A percentile compares a stretch with the other conserved stretches of the same genome.
These are phyloP conservation scores for Eudasyphora cyanicolor DNA, from an alignment of 2,888 invertebrate genomes.

Conservation along the genomic window DNA sequence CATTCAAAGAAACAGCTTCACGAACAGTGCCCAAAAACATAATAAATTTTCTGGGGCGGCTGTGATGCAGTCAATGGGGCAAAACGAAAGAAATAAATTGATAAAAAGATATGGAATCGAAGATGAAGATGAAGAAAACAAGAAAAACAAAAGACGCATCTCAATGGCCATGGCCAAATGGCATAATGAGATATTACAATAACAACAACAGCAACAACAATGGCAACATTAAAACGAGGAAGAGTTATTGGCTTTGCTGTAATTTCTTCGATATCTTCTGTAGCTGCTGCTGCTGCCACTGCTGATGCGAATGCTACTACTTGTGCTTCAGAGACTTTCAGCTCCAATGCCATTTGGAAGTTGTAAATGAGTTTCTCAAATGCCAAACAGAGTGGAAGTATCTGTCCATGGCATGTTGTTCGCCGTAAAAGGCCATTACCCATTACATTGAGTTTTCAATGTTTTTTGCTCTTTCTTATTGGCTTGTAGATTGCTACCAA, in stretches of 20 bases:
- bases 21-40: slow-evolving; percentile 40
- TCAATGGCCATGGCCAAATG: slow-evolving; percentile 17
- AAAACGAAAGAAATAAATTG: not conserved
- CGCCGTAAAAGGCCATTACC: slow-evolving; percentile 33
- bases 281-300: too few species aligned
- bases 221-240: not conserved
- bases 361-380: slow-evolving; percentile 19
- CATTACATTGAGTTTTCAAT: not conserved
- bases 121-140: not conserved
- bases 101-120: not conserved
- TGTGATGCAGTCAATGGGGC: too few species aligned
- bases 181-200: slow-evolving; percentile 7
- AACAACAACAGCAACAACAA: not conserved
- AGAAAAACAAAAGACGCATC: not conserved
- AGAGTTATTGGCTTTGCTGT: slow-evolving; percentile 23
- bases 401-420: slow-evolving; percentile 1
- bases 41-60: slow-evolving; percentile 7
- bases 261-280: not conserved
- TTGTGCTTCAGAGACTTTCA: too few species aligned
- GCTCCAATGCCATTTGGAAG: not conserved
- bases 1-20: slow-evolving; percentile 17
- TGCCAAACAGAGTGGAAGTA: not conserved
- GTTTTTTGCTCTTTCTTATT: too few species aligned
- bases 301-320: too few species aligned
- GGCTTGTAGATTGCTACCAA: too few species aligned